Percentiles rank a stretch among this genome's conserved stretches.
Evolutionary conservation across 2,797 vertebrate species (phyloP).

Genomic region (Varecia variegata): DNA sequence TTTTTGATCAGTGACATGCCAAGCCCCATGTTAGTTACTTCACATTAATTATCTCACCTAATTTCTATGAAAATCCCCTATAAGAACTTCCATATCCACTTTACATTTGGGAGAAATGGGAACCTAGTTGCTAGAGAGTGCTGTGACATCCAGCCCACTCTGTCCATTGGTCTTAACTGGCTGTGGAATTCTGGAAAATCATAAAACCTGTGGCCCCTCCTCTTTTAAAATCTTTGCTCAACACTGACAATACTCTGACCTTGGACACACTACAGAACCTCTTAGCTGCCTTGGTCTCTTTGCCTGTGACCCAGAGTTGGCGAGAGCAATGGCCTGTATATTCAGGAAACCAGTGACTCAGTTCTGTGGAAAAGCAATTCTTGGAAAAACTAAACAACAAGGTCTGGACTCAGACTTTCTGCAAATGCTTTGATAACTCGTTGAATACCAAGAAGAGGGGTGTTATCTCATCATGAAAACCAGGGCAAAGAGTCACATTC

Average conservation of each 20-base stretch:
- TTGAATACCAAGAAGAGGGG: background rate
- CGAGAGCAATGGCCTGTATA: background rate
- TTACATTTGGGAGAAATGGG: background rate
- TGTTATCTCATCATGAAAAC: background rate
- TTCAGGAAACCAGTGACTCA: background rate
- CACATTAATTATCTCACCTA: background rate
- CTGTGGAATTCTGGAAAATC: background rate
- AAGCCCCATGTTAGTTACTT: background rate
- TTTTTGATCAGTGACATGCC: background rate
- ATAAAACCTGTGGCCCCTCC: background rate
- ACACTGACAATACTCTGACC: background rate
- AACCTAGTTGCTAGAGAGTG: background rate
- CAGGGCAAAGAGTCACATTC: background rate
- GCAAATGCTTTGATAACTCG: background rate
- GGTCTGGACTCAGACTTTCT: background rate
- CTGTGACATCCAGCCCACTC: background rate
- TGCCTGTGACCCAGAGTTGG: background rate
- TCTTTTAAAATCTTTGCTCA: slow-evolving; percentile 13
- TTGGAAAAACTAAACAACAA: background rate
- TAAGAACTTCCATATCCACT: background rate
- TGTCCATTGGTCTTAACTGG: background rate
- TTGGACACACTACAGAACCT: background rate
- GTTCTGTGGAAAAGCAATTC: background rate
- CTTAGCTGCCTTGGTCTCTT: background rate
- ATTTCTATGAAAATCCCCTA: background rate